Evolutionary conservation across 2,113 vertebrate genomes (phyloP).

Genomic region (Lanius collurio): DNA sequence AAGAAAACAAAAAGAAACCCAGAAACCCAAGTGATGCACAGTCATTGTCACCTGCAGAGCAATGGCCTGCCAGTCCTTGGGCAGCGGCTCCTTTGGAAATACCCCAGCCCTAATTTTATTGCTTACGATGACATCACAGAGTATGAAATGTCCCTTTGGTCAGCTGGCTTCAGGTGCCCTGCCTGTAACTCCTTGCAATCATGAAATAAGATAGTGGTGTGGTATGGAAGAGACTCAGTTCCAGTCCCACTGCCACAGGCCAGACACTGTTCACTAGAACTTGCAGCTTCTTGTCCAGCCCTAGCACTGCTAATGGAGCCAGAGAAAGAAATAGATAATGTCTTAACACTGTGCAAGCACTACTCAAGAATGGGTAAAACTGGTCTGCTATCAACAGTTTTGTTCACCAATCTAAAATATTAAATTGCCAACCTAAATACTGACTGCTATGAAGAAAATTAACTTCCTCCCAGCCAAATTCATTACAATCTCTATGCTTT

Average conservation of each 20-base stretch:
- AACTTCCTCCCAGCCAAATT: background rate
- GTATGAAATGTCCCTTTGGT: background rate
- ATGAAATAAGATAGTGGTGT: background rate
- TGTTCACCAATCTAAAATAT: background rate
- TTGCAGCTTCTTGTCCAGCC: background rate
- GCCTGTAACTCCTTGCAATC: background rate
- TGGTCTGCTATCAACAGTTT: background rate
- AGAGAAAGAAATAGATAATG: background rate
- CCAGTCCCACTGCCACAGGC: fast-evolving
- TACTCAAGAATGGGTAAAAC: background rate
- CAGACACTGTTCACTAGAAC: background rate
- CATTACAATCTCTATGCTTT: background rate
- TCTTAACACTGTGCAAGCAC: background rate
- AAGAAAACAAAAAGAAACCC: background rate
- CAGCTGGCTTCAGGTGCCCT: background rate
- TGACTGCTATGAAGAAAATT: background rate
- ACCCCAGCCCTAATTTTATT: background rate
- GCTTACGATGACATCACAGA: background rate
- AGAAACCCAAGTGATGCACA: background rate
- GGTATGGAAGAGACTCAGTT: background rate
- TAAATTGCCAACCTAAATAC: background rate
- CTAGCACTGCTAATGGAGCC: background rate
- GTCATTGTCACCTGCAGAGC: background rate
- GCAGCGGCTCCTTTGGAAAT: background rate
- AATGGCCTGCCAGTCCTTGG: background rate